Conservation (phyloP, 2,888 invertebrate genomes). For the Leptura quadrifasciata region DNA sequence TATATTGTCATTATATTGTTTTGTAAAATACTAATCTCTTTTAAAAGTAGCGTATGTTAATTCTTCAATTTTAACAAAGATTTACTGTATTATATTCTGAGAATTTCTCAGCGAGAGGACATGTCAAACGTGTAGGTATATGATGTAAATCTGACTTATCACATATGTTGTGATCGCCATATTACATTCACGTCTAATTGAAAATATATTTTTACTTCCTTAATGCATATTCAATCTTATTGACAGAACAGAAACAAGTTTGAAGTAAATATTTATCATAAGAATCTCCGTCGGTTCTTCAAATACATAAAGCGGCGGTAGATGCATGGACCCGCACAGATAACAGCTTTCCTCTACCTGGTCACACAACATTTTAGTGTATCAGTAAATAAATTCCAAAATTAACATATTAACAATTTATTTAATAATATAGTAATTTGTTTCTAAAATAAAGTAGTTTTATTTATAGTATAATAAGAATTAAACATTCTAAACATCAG, state of each 20-base stretch:
- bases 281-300: not conserved
- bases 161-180: not conserved
- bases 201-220: not conserved
- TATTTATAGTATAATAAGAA: too few species aligned
- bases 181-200: not conserved
- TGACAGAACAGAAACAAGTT: not conserved
- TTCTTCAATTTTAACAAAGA: too few species aligned
- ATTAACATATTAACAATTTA: too few species aligned
- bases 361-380: not conserved
- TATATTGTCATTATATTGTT: too few species aligned
- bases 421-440: too few species aligned
- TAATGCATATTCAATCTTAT: not conserved
- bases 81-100: too few species aligned
- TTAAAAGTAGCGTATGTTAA: too few species aligned
- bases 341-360: not conserved
- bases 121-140: not conserved
- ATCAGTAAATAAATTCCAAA: not conserved
- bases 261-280: not conserved
- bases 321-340: not conserved
- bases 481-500: too few species aligned
- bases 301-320: slow-evolving; percentile 1
- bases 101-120: not conserved
- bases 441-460: too few species aligned
- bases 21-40: too few species aligned
- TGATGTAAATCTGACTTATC: not conserved